phyloP scores from a whole-genome alignment of 1,140 invertebrate genomes.

The Riptortus pedestris region DNA sequence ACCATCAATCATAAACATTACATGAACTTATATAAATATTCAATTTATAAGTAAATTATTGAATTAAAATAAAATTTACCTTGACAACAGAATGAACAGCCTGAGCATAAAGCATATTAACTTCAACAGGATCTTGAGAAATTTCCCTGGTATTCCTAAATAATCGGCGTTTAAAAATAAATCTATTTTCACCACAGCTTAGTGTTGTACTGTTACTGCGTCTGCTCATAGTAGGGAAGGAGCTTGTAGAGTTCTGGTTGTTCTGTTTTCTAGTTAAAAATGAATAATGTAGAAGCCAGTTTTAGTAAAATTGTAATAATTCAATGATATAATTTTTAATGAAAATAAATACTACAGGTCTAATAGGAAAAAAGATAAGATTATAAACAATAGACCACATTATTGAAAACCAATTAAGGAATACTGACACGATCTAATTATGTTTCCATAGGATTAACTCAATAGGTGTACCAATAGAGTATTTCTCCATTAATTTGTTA shows the following conservation, averaged over 20 bases:
- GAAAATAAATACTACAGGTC: too few species aligned
- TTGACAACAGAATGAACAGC: conserved; percentile 90
- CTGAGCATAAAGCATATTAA: conserved; percentile 88
- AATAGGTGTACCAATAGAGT: too few species aligned
- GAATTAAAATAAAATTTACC: conserved; percentile 43
- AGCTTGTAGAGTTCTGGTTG: conserved; percentile 43
- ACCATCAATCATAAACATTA: too few species aligned
- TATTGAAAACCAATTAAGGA: too few species aligned
- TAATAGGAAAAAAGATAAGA: too few species aligned
- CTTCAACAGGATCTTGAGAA: conserved; percentile 92
- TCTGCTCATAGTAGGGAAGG: conserved; percentile 45
- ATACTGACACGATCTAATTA: too few species aligned
- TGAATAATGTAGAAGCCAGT: neutral
- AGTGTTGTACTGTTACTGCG: conserved; percentile 46
- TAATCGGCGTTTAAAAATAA: conserved; percentile 83
- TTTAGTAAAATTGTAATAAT: too few species aligned
- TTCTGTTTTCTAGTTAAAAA: conserved; percentile 46
- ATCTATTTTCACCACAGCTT: conserved; percentile 78
- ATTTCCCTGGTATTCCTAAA: conserved; percentile 80
- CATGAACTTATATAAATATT: too few species aligned
- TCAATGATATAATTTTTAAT: too few species aligned
- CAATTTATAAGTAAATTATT: conserved; percentile 19
- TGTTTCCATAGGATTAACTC: too few species aligned
- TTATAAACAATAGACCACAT: too few species aligned
- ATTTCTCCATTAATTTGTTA: too few species aligned